Percentiles rank a stretch among this genome's conserved stretches.
Evolutionary conservation across 2,113 vertebrate genomes (phyloP).

Genomic region (Craseonycteris thonglongyai): DNA sequence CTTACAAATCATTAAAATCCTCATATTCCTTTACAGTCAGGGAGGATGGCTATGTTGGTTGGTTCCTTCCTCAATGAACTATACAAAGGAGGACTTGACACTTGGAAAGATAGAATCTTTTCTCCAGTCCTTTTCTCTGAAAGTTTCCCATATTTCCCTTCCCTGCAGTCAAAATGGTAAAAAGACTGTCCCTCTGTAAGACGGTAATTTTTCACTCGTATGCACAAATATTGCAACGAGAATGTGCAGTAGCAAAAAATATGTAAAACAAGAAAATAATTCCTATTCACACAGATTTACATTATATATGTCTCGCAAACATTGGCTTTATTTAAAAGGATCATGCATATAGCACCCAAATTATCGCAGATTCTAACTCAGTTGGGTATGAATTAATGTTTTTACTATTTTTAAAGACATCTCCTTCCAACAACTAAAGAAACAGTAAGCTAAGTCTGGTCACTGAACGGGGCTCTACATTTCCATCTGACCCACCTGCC

Average conservation of each 20-base stretch:
- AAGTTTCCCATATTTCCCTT: not conserved
- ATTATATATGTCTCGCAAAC: not conserved
- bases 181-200: not conserved
- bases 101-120: not conserved
- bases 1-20: not conserved
- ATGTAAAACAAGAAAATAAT: not conserved
- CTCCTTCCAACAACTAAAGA: not conserved
- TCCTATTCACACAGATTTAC: not conserved
- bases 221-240: not conserved
- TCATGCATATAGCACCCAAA: not conserved
- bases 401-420: not conserved
- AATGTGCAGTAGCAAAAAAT: not conserved
- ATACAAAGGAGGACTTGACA: not conserved
- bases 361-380: not conserved
- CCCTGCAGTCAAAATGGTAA: not conserved
- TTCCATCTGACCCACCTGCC: not conserved
- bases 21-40: not conserved
- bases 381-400: not conserved
- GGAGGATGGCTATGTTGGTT: not conserved
- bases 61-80: not conserved
- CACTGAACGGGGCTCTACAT: not conserved
- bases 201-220: not conserved
- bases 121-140: not conserved
- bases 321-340: conserved; percentile 1
- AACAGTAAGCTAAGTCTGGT: not conserved